Conservation (phyloP, 2,113 vertebrate genomes). For the Festucalex cinctus region DNA sequence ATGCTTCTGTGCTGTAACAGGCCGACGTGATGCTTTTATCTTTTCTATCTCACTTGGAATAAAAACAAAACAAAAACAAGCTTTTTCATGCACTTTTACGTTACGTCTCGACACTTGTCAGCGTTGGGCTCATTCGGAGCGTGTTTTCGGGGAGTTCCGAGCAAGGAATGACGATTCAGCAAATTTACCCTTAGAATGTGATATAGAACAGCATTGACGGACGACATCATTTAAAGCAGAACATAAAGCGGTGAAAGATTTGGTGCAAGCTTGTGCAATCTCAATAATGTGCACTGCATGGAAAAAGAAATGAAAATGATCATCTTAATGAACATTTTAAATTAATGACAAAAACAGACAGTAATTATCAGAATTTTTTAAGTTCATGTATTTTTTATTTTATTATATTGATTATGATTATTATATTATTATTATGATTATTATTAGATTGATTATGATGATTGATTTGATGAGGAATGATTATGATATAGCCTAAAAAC, state of each 20-base stretch:
- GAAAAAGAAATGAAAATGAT: background rate
- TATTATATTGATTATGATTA: no score
- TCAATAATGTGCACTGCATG: background rate
- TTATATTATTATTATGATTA: no score
- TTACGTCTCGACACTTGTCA: conserved; percentile 11
- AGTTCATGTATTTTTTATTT: background rate
- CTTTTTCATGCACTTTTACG: conserved; percentile 53
- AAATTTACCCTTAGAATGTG: background rate
- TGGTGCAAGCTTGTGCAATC: background rate
- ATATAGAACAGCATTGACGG: background rate
- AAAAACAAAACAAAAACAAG: conserved; percentile 63
- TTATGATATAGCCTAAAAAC: background rate
- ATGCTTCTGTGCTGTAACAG: conserved; percentile 67
- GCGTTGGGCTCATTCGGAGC: background rate
- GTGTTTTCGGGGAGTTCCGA: background rate
- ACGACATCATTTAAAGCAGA: background rate
- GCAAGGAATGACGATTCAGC: background rate
- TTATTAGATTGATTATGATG: no score
- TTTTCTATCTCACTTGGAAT: conserved; percentile 67
- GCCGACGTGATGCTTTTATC: conserved; percentile 61
- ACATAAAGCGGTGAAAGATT: background rate
- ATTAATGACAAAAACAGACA: background rate
- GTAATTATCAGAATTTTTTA: background rate
- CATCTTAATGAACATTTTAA: background rate
- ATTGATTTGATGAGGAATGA: no score